Conservation (phyloP, 2,797 vertebrate genomes). For the Hypotaenidia philippensis region DNA sequence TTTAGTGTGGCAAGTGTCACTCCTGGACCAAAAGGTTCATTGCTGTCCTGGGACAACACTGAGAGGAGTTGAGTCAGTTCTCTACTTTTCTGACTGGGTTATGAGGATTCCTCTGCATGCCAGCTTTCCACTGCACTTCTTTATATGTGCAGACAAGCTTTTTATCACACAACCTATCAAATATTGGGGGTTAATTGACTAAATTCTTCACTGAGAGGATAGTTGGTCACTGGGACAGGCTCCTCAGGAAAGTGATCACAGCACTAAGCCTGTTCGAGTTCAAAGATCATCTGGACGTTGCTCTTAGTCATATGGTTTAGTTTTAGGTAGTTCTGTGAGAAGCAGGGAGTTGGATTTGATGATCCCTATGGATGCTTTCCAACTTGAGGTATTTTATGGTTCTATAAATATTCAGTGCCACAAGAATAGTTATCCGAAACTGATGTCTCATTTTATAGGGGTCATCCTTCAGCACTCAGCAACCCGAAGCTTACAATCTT, state of each 20-base stretch:
- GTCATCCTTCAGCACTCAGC: conserved; percentile 85
- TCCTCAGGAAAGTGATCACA: background rate
- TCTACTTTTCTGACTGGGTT: background rate
- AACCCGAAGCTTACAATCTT: conserved; percentile 86
- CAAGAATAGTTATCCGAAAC: background rate
- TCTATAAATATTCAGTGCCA: background rate
- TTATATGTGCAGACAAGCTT: background rate
- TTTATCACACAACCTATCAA: background rate
- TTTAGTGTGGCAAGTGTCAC: background rate
- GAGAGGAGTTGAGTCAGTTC: fast-evolving
- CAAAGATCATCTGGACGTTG: fast-evolving
- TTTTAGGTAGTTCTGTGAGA: background rate
- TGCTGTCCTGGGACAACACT: background rate
- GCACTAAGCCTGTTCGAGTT: background rate
- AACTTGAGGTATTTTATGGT: background rate
- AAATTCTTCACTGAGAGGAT: background rate
- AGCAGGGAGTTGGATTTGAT: no score
- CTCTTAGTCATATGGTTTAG: background rate
- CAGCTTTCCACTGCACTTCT: background rate
- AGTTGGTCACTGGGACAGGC: background rate
- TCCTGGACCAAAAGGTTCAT: background rate
- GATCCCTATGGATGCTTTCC: background rate
- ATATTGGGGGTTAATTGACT: background rate
- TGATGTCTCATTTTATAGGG: conserved; percentile 79
- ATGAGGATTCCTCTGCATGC: background rate